A percentile compares a stretch with the other conserved stretches of the same genome.
Evolutionary conservation across 2,113 vertebrate species (phyloP).

Genomic region (Urocolius indicus): DNA sequence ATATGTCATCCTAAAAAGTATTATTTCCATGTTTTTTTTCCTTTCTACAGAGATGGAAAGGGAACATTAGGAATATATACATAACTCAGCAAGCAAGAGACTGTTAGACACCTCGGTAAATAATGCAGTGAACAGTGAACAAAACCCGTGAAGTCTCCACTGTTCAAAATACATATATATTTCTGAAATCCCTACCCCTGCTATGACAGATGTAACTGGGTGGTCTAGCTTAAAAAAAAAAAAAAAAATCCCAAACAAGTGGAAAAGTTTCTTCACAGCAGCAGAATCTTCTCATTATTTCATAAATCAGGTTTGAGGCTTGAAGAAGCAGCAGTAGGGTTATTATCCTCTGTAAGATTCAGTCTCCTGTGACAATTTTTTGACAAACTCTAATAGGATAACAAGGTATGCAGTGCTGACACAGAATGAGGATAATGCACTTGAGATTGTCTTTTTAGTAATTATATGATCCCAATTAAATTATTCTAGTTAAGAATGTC

Average conservation of each 20-base stretch:
- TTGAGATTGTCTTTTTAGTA: constrained; percentile 70
- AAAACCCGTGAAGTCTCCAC: background rate
- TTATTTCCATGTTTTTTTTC: constrained; percentile 34
- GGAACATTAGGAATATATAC: constrained; percentile 34
- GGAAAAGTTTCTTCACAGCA: constrained; percentile 8
- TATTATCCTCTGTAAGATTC: constrained; percentile 72
- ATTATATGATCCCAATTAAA: constrained; percentile 78
- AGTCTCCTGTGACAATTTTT: constrained; percentile 71
- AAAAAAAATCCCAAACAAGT: background rate
- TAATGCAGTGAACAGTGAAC: constrained; percentile 4
- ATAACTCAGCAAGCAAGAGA: background rate
- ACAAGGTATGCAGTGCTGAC: constrained; percentile 68
- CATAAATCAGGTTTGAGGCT: constrained; percentile 47
- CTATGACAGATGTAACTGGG: constrained; percentile 12
- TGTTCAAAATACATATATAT: background rate
- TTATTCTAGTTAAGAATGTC: constrained; percentile 47
- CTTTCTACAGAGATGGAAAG: constrained; percentile 20
- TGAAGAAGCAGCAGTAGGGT: constrained; percentile 46
- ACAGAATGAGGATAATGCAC: constrained; percentile 54
- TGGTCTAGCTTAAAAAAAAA: background rate
- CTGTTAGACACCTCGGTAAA: constrained; percentile 4
- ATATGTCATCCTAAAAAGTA: constrained; percentile 5
- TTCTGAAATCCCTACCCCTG: background rate
- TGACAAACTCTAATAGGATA: constrained; percentile 77
- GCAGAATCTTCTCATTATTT: constrained; percentile 60